Percentiles rank a stretch among this genome's conserved stretches.
phyloP scores from a whole-genome alignment of 2,888 invertebrate genomes.

The Lissocephala sabroskyi region DNA sequence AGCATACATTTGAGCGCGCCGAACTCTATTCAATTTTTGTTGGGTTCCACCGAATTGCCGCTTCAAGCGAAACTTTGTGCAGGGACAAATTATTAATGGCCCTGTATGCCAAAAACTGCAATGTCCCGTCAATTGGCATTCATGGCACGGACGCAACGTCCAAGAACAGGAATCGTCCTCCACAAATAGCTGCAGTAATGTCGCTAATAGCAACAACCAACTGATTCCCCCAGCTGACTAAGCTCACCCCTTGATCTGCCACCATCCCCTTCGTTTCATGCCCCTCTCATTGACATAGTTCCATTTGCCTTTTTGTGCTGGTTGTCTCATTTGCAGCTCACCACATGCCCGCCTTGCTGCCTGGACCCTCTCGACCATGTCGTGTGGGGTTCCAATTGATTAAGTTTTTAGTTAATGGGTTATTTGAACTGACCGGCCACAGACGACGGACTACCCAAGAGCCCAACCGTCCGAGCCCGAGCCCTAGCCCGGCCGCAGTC shows the following conservation, averaged over 20 bases:
- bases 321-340: conserved; percentile 12
- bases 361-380: conserved; percentile 12
- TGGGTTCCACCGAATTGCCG: too few relatives aligned
- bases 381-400: conserved; percentile 66
- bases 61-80: not conserved
- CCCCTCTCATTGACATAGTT: not conserved
- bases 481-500: conserved; percentile 14
- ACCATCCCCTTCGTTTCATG: conserved; percentile 4
- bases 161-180: not conserved
- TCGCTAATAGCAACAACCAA: conserved; percentile 38
- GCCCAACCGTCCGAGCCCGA: conserved; percentile 15
- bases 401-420: conserved; percentile 69
- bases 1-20: conserved; percentile 2
- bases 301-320: conserved; percentile 8
- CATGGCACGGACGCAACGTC: conserved; percentile 23
- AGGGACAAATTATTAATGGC: conserved; percentile 12
- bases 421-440: conserved; percentile 49
- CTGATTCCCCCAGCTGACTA: not conserved
- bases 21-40: too few relatives aligned
- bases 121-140: conserved; percentile 33
- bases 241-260: not conserved
- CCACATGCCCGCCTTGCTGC: conserved; percentile 6
- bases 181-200: conserved; percentile 29
- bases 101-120: conserved; percentile 5
- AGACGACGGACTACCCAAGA: not conserved